Evolutionary conservation across 2,797 vertebrate genomes (phyloP).

Genomic region (Sternarchorhynchus goeldii): DNA sequence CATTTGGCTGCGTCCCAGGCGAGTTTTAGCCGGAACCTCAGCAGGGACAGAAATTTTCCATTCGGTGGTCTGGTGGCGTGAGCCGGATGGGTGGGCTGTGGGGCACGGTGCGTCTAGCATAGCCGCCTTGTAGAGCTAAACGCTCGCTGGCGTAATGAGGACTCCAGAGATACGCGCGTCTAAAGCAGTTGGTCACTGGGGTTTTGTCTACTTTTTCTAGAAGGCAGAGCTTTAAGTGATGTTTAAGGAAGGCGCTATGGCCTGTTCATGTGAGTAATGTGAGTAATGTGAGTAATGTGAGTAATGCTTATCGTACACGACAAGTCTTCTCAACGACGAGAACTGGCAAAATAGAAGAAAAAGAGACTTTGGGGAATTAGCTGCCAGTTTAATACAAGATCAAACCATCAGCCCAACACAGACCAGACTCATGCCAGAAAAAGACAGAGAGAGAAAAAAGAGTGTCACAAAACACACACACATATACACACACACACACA

Average conservation of each 20-base stretch:
- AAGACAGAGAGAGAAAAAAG: constrained; percentile 14
- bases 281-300: constrained; percentile 9
- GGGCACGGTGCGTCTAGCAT: no score
- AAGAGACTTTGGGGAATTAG: constrained; percentile 1
- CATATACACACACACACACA: constrained; percentile 1
- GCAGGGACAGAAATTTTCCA: constrained; percentile 47
- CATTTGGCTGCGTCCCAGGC: constrained; percentile 42
- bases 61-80: constrained; percentile 31
- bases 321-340: constrained; percentile 1
- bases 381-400: constrained; percentile 10
- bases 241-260: constrained; percentile 20
- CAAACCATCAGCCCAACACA: constrained; percentile 14
- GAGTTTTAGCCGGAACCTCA: constrained; percentile 10
- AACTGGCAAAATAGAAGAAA: background rate
- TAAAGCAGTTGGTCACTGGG: background rate
- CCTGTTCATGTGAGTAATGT: background rate
- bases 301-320: constrained; percentile 5
- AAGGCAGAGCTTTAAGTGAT: constrained; percentile 12
- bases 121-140: constrained; percentile 37
- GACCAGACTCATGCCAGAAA: background rate
- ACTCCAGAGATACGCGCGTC: constrained; percentile 21
- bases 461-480: constrained; percentile 14
- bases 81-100: constrained; percentile 15
- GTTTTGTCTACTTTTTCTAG: constrained; percentile 22
- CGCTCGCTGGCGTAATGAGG: constrained; percentile 45